Conservation (phyloP, 2,888 invertebrate genomes). For the Drosophila multiciliata region DNA sequence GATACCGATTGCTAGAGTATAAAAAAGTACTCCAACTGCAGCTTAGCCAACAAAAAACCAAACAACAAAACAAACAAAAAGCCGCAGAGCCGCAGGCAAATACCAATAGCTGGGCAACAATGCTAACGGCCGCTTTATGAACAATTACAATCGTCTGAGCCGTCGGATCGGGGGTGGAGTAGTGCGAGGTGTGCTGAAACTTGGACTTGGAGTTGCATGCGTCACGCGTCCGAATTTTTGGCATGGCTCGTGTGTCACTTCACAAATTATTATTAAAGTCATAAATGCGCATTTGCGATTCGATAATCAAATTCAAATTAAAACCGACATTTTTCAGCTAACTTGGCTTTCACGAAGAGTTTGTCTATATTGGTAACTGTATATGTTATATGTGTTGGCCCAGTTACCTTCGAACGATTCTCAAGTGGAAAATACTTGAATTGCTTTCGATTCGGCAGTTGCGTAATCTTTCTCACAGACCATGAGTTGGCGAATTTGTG, state of each 20-base stretch:
- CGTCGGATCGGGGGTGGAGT: background rate
- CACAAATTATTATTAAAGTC: conserved; percentile 58
- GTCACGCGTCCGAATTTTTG: conserved; percentile 58
- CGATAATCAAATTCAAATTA: conserved; percentile 41
- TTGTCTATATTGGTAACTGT: conserved; percentile 14
- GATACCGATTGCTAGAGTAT: conserved; percentile 58
- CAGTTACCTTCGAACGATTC: conserved; percentile 74
- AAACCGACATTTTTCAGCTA: conserved; percentile 24
- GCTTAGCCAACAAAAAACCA: conserved; percentile 27
- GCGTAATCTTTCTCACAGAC: conserved; percentile 52
- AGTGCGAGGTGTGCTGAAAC: background rate
- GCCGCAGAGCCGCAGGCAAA: conserved; percentile 39
- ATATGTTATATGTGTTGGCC: conserved; percentile 53
- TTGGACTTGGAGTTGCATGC: conserved; percentile 65
- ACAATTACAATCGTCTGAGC: conserved; percentile 64
- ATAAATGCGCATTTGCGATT: conserved; percentile 52
- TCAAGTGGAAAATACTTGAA: conserved; percentile 61
- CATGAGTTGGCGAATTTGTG: conserved; percentile 47
- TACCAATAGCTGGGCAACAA: conserved; percentile 58
- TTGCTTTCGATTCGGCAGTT: conserved; percentile 61
- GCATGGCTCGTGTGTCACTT: conserved; percentile 58
- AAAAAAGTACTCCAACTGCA: conserved; percentile 58
- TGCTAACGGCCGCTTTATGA: conserved; percentile 81
- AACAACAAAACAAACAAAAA: conserved; percentile 10
- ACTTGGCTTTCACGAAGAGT: conserved; percentile 51